Percentiles rank a stretch among this genome's conserved stretches.
Evolutionary conservation across 2,797 vertebrate species (phyloP).

Genomic region (Premnoplex brunnescens): DNA sequence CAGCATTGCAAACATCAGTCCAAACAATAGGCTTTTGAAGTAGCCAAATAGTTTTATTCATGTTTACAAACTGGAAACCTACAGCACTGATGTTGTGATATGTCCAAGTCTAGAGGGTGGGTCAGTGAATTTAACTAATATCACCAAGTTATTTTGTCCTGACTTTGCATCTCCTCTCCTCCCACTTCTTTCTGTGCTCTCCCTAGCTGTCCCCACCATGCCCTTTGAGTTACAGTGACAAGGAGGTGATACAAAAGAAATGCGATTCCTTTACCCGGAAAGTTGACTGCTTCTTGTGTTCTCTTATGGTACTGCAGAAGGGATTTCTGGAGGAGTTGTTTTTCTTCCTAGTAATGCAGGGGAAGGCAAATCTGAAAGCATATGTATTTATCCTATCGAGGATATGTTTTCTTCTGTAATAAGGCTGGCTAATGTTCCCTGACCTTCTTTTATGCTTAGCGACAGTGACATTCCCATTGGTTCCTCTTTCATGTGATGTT

Average conservation of each 20-base stretch:
- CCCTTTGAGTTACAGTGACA: not conserved
- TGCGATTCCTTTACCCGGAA: not conserved
- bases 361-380: not conserved
- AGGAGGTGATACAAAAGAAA: not conserved
- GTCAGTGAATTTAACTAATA: not conserved
- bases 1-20: not conserved
- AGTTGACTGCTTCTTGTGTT: not conserved
- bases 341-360: not conserved
- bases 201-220: not conserved
- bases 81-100: not conserved
- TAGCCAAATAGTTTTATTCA: not conserved
- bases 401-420: not conserved
- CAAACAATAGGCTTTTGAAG: not conserved
- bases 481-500: slow-evolving; percentile 45
- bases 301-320: not conserved
- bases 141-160: not conserved
- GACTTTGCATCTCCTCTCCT: not conserved
- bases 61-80: not conserved
- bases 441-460: not conserved
- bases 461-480: slow-evolving; percentile 14
- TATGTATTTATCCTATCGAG: not conserved
- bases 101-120: not conserved
- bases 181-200: not conserved
- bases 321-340: not conserved
- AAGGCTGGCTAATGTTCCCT: not conserved